Conservation (phyloP, 2,113 vertebrate genomes). For the Actinemys pallida region DNA sequence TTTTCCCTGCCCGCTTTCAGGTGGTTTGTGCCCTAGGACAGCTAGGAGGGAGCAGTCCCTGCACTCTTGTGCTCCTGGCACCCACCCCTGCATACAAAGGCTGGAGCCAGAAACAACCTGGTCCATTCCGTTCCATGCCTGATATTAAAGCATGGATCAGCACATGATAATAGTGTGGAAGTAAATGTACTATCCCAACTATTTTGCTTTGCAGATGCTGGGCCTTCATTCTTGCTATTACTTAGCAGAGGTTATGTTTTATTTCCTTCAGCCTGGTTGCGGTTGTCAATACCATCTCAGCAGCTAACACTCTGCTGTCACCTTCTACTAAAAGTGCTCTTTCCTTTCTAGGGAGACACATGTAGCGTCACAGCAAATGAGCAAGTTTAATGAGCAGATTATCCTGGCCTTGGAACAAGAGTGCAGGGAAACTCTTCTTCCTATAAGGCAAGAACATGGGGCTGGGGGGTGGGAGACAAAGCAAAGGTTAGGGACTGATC, state of each 20-base stretch:
- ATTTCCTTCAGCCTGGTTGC: background rate
- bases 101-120: background rate
- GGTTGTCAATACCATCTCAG: background rate
- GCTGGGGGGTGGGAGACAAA: background rate
- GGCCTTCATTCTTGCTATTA: background rate
- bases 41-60: background rate
- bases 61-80: background rate
- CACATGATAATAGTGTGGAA: background rate
- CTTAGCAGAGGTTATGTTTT: background rate
- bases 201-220: background rate
- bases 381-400: background rate
- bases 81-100: background rate
- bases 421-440: background rate
- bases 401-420: background rate
- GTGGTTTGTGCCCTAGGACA: background rate
- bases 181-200: background rate
- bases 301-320: background rate
- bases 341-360: background rate
- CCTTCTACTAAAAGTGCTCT: background rate
- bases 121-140: background rate
- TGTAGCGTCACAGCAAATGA: background rate
- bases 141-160: background rate
- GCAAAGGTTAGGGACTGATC: background rate
- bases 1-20: background rate
- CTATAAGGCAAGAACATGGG: background rate